Evolutionary conservation across 2,888 invertebrate species (phyloP).

Genomic region (Dolomedes plantarius): DNA sequence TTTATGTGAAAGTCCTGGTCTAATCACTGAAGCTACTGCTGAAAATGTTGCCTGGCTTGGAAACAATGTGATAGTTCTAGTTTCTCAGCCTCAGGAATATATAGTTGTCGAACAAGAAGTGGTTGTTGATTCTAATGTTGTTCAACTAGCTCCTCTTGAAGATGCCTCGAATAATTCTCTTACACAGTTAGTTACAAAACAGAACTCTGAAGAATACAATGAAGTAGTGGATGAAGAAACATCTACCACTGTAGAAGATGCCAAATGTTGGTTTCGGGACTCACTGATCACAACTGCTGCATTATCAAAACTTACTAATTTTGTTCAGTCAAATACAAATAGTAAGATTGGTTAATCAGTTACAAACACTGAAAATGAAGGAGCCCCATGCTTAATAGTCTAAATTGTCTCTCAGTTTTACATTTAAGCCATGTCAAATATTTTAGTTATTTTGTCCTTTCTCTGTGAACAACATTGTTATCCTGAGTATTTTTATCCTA

Average conservation of each 20-base stretch:
- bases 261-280: constrained; percentile 65
- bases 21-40: constrained; percentile 31
- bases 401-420: neutral
- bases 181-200: constrained; percentile 7
- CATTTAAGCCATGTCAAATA: no score
- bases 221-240: constrained; percentile 33
- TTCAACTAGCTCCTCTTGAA: constrained; percentile 41
- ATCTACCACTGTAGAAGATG: constrained; percentile 59
- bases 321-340: constrained; percentile 47
- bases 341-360: constrained; percentile 34
- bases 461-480: no score
- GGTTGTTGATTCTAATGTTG: constrained; percentile 46
- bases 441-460: no score
- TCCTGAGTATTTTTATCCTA: no score
- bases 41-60: constrained; percentile 57
- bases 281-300: constrained; percentile 65
- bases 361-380: constrained; percentile 6
- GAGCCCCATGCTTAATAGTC: constrained; percentile 35
- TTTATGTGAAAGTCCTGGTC: constrained; percentile 46
- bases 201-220: neutral
- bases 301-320: constrained; percentile 53
- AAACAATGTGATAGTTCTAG: constrained; percentile 62
- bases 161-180: constrained; percentile 12
- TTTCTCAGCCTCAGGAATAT: constrained; percentile 61
- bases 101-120: constrained; percentile 62